Base-by-base conservation (phyloP, 1,140 invertebrate genomes). In the Drosophila sechellia region DNA sequence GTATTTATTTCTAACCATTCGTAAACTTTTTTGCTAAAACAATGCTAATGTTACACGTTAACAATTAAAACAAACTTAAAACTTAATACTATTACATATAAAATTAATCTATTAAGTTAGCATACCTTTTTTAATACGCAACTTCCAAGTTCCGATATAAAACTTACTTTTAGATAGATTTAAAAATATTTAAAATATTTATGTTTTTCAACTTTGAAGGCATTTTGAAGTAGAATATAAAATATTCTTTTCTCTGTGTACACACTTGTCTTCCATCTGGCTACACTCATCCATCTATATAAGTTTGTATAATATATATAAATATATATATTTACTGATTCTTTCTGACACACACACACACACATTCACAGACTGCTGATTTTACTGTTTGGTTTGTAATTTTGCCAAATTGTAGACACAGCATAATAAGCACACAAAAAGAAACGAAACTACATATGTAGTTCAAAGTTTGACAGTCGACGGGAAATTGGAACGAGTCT, bases 341-440 rank as follows among this genome's bases (percentile, higher is more conserved):
- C 8, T 20, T 42, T 58, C 25, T 66, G 56, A 31, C 49, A 12
- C 55, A 58, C 20, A 58, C 43, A 58, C 22, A 40, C 13, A 39
- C 37, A 39, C 37, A 39, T 3, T 13, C n/a, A 49, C 22, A 68
- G 13, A 42, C 43, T 37, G 4, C 13, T 60, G 48, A 37, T 78
- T 78, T 59, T 46, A 79, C 69, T 56, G 49, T 75, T 74, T 70
- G 60, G 22, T 54, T 69, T 79, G 75, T 55, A 71, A 55, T 49
- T 50, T 63, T 59, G 69, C 63, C 69, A 83, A 78, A 77, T 71
- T 57, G 54, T 61, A 45, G 56, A 73, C 46, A 48, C 56, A 66
- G 55, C 46, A 66, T 17, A 50, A 73, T 54, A 40, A 56, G 61
- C 57, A 59, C 58, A 54, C 45, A 54, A 56, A 48, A 43, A 40